Conservation (phyloP, 2,113 vertebrate genomes). For the Lipophrys pholis region DNA sequence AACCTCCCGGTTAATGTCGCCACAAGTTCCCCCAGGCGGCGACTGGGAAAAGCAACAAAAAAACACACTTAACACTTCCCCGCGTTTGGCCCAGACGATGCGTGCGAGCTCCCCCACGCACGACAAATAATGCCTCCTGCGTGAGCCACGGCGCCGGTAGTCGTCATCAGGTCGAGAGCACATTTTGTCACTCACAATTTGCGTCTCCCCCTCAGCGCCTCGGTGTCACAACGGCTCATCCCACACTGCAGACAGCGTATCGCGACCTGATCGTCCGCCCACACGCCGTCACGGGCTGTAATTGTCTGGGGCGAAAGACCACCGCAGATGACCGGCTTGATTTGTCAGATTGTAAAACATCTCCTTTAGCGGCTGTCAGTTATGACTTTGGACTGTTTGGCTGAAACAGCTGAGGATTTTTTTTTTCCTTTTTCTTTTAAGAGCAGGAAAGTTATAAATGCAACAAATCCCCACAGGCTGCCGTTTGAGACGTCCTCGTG, state of each 20-base stretch:
- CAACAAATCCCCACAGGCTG: constrained; percentile 27
- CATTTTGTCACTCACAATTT: constrained; percentile 52
- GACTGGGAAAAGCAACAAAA: too few relatives aligned
- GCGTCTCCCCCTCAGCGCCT: constrained; percentile 6
- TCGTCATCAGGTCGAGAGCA: constrained; percentile 41
- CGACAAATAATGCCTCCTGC: constrained; percentile 20
- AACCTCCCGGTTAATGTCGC: constrained; percentile 6
- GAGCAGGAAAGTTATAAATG: constrained; percentile 38
- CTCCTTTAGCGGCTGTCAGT: constrained; percentile 2
- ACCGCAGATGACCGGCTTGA: constrained; percentile 5
- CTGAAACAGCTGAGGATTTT: constrained; percentile 6
- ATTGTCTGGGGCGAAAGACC: constrained; percentile 7
- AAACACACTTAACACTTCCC: background rate
- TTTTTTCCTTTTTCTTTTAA: too few relatives aligned
- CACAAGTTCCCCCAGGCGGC: background rate
- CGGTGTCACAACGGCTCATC: constrained; percentile 49
- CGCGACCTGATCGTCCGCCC: constrained; percentile 32
- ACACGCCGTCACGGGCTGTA: constrained; percentile 1
- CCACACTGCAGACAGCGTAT: constrained; percentile 51
- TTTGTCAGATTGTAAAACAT: constrained; percentile 6
- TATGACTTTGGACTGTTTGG: background rate
- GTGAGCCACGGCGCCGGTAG: constrained; percentile 18
- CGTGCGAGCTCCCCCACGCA: too few relatives aligned
- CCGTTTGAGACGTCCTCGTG: constrained; percentile 36
- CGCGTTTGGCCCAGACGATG: too few relatives aligned